Conservation (phyloP, 2,888 invertebrate species). For the Netelia melanura region DNA sequence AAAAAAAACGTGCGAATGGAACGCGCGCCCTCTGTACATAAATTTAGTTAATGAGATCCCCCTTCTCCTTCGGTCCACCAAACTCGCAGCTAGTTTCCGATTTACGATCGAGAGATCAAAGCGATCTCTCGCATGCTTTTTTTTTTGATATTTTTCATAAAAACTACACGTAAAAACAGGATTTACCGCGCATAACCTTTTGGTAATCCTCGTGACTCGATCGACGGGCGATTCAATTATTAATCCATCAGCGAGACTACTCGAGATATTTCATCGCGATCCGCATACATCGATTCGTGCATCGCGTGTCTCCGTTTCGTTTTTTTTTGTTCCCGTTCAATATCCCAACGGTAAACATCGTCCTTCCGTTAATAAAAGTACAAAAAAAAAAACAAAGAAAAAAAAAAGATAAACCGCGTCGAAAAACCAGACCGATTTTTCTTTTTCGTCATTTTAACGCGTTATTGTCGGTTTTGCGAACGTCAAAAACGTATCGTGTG, state of each 20-base stretch:
- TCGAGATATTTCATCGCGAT: constrained; percentile 1
- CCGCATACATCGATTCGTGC: neutral
- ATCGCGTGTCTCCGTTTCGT: too few relatives aligned
- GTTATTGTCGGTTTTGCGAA: constrained; percentile 21
- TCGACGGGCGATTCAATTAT: constrained; percentile 9
- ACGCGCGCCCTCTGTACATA: too few relatives aligned
- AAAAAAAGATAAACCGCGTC: neutral
- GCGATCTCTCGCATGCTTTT: neutral
- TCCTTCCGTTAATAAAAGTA: neutral
- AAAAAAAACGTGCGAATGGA: too few relatives aligned
- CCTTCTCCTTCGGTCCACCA: neutral
- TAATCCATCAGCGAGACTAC: neutral
- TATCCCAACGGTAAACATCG: constrained; percentile 7
- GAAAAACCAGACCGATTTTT: neutral
- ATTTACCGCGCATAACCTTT: neutral
- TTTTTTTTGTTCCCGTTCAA: neutral
- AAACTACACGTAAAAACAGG: neutral
- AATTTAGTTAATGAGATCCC: neutral
- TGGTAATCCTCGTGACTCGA: neutral
- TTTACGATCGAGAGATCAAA: constrained; percentile 7
- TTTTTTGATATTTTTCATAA: neutral
- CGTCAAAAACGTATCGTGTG: constrained; percentile 33
- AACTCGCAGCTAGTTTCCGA: neutral
- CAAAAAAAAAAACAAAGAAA: neutral
- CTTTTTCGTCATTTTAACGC: constrained; percentile 28